Conservation (phyloP, 2,888 invertebrate species). For the Dascillus cervinus region DNA sequence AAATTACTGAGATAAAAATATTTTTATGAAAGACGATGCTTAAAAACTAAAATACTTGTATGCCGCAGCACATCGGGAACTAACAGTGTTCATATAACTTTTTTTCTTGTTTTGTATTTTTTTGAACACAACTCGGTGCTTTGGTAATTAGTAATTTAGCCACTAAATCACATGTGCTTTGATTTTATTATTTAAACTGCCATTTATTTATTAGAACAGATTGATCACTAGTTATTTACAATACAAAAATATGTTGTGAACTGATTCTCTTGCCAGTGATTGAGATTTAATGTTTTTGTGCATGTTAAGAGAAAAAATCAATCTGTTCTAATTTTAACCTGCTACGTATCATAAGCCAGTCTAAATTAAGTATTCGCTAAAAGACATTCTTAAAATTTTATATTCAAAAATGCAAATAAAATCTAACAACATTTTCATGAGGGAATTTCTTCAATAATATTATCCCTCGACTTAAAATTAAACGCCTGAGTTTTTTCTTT, state of each 20-base stretch:
- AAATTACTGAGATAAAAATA: constrained; percentile 4
- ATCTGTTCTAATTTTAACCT: not conserved
- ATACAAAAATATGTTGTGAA: not conserved
- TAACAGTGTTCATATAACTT: constrained; percentile 19
- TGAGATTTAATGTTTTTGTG: not conserved
- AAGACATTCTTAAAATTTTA: constrained; percentile 17
- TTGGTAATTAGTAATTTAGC: constrained; percentile 38
- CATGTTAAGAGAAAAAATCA: no score
- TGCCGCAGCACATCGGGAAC: constrained; percentile 19
- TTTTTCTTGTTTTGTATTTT: constrained; percentile 14
- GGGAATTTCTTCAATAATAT: constrained; percentile 38
- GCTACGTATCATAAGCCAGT: constrained; percentile 9
- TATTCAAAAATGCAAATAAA: constrained; percentile 5
- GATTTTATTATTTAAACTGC: constrained; percentile 19
- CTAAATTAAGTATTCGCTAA: constrained; percentile 6
- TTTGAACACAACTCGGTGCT: constrained; percentile 43
- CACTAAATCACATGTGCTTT: constrained; percentile 28
- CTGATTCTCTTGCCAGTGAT: no score
- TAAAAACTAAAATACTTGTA: constrained; percentile 14
- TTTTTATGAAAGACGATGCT: constrained; percentile 11
- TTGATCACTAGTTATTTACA: not conserved
- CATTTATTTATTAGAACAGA: not conserved
- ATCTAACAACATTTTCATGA: constrained; percentile 14
- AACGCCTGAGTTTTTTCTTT: constrained; percentile 8
- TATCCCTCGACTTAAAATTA: constrained; percentile 22